Base-by-base conservation (phyloP, 2,113 vertebrate genomes). In the Etheostoma cragini region DNA sequence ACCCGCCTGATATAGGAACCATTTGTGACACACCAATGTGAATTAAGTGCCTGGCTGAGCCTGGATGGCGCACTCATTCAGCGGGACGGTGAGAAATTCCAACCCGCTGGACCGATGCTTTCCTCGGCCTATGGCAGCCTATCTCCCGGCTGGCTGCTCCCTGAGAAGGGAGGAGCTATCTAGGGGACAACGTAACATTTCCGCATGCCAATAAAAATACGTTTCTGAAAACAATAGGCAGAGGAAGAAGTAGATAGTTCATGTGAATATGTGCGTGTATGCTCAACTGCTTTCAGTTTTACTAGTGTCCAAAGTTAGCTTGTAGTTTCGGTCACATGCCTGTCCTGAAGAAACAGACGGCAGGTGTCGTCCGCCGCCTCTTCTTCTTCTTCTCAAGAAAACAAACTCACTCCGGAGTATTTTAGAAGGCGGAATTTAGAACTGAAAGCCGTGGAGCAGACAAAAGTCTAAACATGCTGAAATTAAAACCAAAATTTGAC, bases 51-150 rank as follows among this genome's bases (percentile, higher is more conserved):
- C 13, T 14, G 3, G 11, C 22, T n/a, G 47, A 22, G 49, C 1
- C 35, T 17, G 50, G 60, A 60, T 49, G 81, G 62, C 21, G 47
- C 30, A 24, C 3, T 10, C 74, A 63, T 53, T 75, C 72, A 80
- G 53, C 85, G 82, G 72, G 76, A 58, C 70, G 6, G 81, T 80
- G 90, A 75, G 73, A 92, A 14, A 93, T 92, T 92, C 91, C 89
- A 67, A 17, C 1, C 73, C 65, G 49, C 52, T 14, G n/a, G 81
- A 91, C 5, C 75, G 90, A 91, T 13, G 78, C 45, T 10, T 68
- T 50, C 52, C 15, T 66, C 74, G 76, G 73, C 91, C 85, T 88
- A 92, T 93, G 3, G 33, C 16, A 68, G 76, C 45, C 45, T 15
- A 0, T n/a, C 26, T 46, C 63, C 67, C 42, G 22, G 49, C 50